Base-by-base conservation (phyloP, 2,888 invertebrate species). In the Creontiades dilutus region DNA sequence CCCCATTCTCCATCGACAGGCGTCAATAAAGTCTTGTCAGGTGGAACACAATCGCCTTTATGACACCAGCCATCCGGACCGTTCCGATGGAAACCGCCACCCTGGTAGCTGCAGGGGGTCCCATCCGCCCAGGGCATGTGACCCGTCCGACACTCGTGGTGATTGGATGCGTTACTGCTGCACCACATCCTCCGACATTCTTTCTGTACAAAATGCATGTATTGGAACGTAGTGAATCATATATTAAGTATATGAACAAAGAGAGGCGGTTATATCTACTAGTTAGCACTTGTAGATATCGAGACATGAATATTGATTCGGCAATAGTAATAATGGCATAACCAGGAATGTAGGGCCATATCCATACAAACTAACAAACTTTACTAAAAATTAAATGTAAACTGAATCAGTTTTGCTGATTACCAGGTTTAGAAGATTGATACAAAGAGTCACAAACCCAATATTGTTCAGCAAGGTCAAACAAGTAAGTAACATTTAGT, bases 51-150 rank as follows among this genome's bases (percentile, higher is more conserved):
- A 91, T 95, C 94, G 48, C 97, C 97, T 90, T 95, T 94, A 93
- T 96, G 95, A 92, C 98, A 98, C 96, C 97, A 97, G 19, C 76
- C 86, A 23, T 76, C 76, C 0, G 57, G 37, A 2, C n/a, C 85
- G 0, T n/a, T 11, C 14, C 85, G 48, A 55, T 57, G 28, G 19
- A 27, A 27, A 4, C 37, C 37, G 37, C 37, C 14, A 55, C 27
- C 23, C 1, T 86, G 46, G 27, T 37, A 48, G 55, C 37, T 48
- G 93, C 98, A 98, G 0, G 94, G 94, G 0, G 98, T 98, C 4
- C 98, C 98, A 92, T 98, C 98, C 0, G 98, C 97, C 98, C 97
- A 98, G 0, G 97, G 97, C 95, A 97, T 95, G 93, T 96, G 96
- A 92, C 96, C 96, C 0, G 97, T 97, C 61, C 95, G 94, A 93